These are phyloP conservation scores for Phyllopteryx taeniolatus DNA, from an alignment of 2,113 vertebrate species.

Conservation along the genomic window DNA sequence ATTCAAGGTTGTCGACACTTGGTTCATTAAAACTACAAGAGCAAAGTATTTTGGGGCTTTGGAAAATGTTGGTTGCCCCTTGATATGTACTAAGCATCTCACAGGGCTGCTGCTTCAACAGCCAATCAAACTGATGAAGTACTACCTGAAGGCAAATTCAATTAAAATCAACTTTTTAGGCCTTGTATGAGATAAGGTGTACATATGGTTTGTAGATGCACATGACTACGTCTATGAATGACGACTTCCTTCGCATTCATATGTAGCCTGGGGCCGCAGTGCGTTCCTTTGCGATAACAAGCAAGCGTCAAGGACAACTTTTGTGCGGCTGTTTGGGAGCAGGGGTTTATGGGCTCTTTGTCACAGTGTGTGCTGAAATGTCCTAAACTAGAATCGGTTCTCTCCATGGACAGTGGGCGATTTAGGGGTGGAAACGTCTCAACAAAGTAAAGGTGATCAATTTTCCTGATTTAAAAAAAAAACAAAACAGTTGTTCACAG, in stretches of 20 bases:
- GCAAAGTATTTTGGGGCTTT: too few species aligned
- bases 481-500: background rate
- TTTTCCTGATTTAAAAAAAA: background rate
- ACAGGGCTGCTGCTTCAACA: slow-evolving; percentile 33
- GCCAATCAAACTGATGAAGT: too few species aligned
- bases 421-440: background rate
- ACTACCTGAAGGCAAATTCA: too few species aligned
- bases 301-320: slow-evolving; percentile 36
- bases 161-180: too few species aligned
- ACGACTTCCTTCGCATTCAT: slow-evolving; percentile 12
- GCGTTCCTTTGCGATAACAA: slow-evolving; percentile 23
- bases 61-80: too few species aligned
- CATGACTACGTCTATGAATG: background rate
- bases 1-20: too few species aligned
- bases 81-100: slow-evolving; percentile 38
- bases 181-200: too few species aligned
- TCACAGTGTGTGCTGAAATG: slow-evolving; percentile 11
- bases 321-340: slow-evolving; percentile 38
- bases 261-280: slow-evolving; percentile 22
- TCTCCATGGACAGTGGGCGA: background rate
- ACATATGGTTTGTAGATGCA: too few species aligned
- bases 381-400: slow-evolving; percentile 10
- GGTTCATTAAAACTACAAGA: too few species aligned
- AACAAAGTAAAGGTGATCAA: background rate
- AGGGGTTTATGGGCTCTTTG: slow-evolving; percentile 7